Conservation (phyloP, 2,113 vertebrate species). For the Rhea americana region DNA sequence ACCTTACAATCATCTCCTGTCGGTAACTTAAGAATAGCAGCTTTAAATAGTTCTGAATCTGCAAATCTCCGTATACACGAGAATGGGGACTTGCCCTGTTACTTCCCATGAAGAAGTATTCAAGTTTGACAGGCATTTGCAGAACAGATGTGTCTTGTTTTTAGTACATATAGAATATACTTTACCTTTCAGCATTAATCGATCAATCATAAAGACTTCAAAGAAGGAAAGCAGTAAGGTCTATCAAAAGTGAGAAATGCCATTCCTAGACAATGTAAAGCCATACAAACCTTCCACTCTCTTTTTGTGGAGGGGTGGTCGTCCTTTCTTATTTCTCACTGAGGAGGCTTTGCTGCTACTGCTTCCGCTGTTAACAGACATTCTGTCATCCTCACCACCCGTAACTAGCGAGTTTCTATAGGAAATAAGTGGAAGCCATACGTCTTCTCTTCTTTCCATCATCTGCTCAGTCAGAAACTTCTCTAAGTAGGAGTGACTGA, state of each 20-base stretch:
- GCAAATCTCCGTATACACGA: background rate
- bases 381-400: conserved; percentile 93
- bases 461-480: conserved; percentile 98
- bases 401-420: conserved; percentile 96
- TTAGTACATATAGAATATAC: background rate
- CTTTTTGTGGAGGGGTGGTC: conserved; percentile 93
- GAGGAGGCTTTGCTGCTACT: conserved; percentile 96
- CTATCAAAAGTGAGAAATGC: background rate
- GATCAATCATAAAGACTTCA: too few relatives aligned
- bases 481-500: conserved; percentile 94
- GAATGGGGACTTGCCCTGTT: background rate
- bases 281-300: conserved; percentile 88
- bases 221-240: background rate
- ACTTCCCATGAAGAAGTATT: rapidly evolving
- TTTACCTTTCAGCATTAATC: rapidly evolving
- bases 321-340: conserved; percentile 96
- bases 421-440: conserved; percentile 98
- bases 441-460: conserved; percentile 97
- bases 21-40: background rate
- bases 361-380: conserved; percentile 95
- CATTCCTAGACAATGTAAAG: background rate
- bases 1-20: background rate
- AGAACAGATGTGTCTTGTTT: background rate
- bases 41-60: background rate
- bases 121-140: background rate